A percentile compares a stretch with the other conserved stretches of the same genome.
Evolutionary conservation across 37 sponge, comb jelly and placozoan genomes (phyloP).

Genomic region (Eunapius fragilis): DNA sequence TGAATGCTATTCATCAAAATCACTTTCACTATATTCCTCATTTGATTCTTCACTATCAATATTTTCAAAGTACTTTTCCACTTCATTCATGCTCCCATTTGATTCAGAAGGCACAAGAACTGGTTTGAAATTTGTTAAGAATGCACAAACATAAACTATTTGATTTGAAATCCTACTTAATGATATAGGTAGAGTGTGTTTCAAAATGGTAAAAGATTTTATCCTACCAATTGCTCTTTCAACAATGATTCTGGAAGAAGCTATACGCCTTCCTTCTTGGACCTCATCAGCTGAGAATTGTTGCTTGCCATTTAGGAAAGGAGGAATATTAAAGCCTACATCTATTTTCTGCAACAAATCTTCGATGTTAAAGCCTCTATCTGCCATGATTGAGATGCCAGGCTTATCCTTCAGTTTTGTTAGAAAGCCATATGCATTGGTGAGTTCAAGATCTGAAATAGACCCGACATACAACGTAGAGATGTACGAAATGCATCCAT

Average conservation of each 20-base stretch:
- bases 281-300: constrained; percentile 54
- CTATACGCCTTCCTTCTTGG: constrained; percentile 41
- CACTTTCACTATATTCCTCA: not conserved
- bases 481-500: constrained; percentile 45
- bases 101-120: constrained; percentile 39
- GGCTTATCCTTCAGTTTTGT: constrained; percentile 26
- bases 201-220: constrained; percentile 45
- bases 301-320: constrained; percentile 46
- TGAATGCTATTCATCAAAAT: not conserved
- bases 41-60: not conserved
- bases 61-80: not conserved
- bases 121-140: constrained; percentile 61
- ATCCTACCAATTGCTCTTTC: constrained; percentile 64
- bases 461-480: constrained; percentile 25
- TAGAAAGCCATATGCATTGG: too few species aligned
- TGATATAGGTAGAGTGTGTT: constrained; percentile 36
- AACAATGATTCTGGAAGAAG: constrained; percentile 61
- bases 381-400: constrained; percentile 56
- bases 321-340: constrained; percentile 54
- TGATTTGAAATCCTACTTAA: constrained; percentile 37
- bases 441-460: too few species aligned
- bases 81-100: not conserved
- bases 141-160: constrained; percentile 50
- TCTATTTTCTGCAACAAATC: constrained; percentile 44
- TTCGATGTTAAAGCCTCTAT: constrained; percentile 62